Base-by-base conservation (phyloP, 2,113 vertebrate species). In the Sprattus sprattus region DNA sequence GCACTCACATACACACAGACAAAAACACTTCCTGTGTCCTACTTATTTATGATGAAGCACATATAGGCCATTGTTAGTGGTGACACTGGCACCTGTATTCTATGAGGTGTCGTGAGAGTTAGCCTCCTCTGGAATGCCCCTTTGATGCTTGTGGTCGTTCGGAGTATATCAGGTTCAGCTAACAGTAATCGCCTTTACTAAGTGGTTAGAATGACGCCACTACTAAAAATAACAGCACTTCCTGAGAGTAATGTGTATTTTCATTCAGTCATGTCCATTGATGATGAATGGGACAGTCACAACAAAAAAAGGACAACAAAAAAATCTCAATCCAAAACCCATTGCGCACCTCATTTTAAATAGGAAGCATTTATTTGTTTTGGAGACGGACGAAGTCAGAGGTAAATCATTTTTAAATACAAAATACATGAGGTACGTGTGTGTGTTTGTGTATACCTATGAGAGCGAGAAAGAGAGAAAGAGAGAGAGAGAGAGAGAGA, bases 31-130 rank as follows among this genome's bases (percentile, higher is more conserved):
- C 45, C 85, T 67, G 20, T 82, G 81, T 57, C 84, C 90, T 83
- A 85, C 32, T 88, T 91, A 84, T 71, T 57, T 20, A 18, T 47
- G 82, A 54, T 83, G 84, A 32, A 52, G 25, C 52, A n/a, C 52
- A 86, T 82, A 46, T 46, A 87, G 87, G 16, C 81, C 13, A n/a
- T 67, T 85, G 50, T 85, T 64, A 82, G 15, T 15, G 80, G 44
- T 83, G 81, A 49, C 57, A 44, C 10, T 86, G 39, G 57, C 50
- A 25, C 50, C n/a, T 81, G 88, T 85, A 82, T 82, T 71, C 22
- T 75, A 18, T 84, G 64, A 75, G 83, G 45, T 84, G 9, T 83
- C 60, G 54, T 83, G 82, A 60, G 54, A 50, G 82, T 64, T 32
- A 64, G 82, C 16, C 71, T 78, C 71, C 11, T 78, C 71, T 39